Conservation (phyloP, 64 coral and sea anemone genomes). For the Dendrophyllia cribrosa region DNA sequence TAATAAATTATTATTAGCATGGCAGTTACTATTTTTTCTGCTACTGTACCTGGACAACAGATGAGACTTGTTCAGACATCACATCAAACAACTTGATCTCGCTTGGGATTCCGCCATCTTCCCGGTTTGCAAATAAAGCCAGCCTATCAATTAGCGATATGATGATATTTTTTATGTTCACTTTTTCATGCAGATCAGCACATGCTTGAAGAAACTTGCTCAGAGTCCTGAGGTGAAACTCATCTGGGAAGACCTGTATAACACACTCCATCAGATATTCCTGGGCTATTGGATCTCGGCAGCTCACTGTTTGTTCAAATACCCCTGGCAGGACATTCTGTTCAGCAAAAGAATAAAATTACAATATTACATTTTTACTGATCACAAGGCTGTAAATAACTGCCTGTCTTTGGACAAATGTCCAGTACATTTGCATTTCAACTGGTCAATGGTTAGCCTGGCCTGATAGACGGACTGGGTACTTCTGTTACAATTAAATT, state of each 20-base stretch:
- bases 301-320: constrained; percentile 71
- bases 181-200: constrained; percentile 92
- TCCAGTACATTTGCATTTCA: too few relatives aligned
- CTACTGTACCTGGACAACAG: constrained; percentile 88
- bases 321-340: constrained; percentile 75
- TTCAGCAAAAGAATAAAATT: not conserved
- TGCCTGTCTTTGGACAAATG: too few relatives aligned
- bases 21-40: not conserved
- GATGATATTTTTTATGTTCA: constrained; percentile 99
- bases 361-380: too few relatives aligned
- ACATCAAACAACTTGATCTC: constrained; percentile 95
- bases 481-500: too few relatives aligned
- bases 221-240: constrained; percentile 95
- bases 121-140: constrained; percentile 95
- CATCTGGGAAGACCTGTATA: constrained; percentile 99
- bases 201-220: constrained; percentile 88
- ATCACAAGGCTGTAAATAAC: too few relatives aligned
- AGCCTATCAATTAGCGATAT: constrained; percentile 92
- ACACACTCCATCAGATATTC: constrained; percentile 99
- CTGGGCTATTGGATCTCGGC: constrained; percentile 94
- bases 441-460: too few relatives aligned
- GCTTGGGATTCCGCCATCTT: constrained; percentile 96
- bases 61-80: constrained; percentile 97
- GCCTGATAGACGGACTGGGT: too few relatives aligned
- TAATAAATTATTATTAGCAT: too few relatives aligned